Evolutionary conservation across 2,888 invertebrate species (phyloP), one percentile per base, ranked within the genome.

Genomic region (Sympetrum striolatum): DNA sequence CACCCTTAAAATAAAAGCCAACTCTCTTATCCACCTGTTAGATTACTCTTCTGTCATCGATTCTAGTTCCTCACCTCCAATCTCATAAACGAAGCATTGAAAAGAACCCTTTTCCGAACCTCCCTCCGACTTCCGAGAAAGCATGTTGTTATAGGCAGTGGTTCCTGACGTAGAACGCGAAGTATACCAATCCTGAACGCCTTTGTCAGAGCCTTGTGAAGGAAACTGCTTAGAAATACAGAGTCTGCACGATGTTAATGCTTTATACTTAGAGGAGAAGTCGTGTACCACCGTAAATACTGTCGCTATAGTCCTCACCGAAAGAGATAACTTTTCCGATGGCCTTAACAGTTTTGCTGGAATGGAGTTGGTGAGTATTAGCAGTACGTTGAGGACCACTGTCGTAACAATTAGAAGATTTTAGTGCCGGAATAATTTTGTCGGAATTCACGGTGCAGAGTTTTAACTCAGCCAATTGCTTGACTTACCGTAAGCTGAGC

Each of bases 81-180:
- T 86, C 37, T 86, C 86, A 86, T 60, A n/a, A 22, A 73, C 73
- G 31, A 73, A 73, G 25, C 86, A 86, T 60, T 86, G 60, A 86
- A 37, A 53, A 60, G 60, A 37, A 37, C 86, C 86, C 60, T 60
- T 86, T 86, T 39, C 35, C 60, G 60, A 37, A 60, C 73, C 86
- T 86, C 37, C 53, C 82, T 15, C 35, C 22, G 35, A 60, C 31
- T 60, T 86, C 60, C 53, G 53, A 35, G 60, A 60, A 53, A 86
- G 86, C 86, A 86, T 86, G 86, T 64, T 37, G 58, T 86, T 25
- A 73, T 60, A 86, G 58, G 35, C 86, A 86, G 86, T 86, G 86
- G 86, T 86, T 86, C 86, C 60, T 86, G 60, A 86, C 86, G 37
- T 37, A 60, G 86, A 60, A n/a, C 86, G 82, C 82, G 82, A 82